Base-by-base conservation (phyloP, 2,113 vertebrate genomes). In the Chaetodon trifascialis region DNA sequence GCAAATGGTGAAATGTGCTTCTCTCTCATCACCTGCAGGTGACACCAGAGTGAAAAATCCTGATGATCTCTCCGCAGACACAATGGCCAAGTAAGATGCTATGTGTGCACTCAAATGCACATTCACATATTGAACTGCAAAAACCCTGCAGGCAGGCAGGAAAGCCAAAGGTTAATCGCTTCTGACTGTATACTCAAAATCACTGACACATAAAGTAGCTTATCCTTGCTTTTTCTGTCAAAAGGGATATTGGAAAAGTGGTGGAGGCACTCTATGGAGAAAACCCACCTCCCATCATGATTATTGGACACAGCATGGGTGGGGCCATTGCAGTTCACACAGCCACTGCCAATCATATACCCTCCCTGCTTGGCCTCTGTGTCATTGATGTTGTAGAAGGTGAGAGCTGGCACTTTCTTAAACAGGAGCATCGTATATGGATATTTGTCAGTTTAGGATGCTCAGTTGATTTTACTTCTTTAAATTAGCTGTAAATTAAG, bases 361-460 rank as follows among this genome's bases (percentile, higher is more conserved):
- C 98, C 0, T 98, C 97, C 10, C 91, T 99, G 75, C 93, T 99
- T 58, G 98, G 97, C 64, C 96, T 99, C 34, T 99, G 98, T 90
- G 97, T 99, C 94, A 99, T 99, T 25, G 98, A 99, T 30, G 98
- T 99, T 0, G 98, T 99, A 51, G 98, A 99, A 96, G 98, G 98
- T 98, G 85, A 92, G 92, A 40, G 25, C 3, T 64, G 5, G 0
- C 0, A 5, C 15, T 11, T 25, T 66, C 15, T 47, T 6, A 1
- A 47, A 38, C 4, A 23, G 11, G 5, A 69, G 4, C 1, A 44
- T 52, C 21, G 36, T 30, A n/a, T 15, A 68, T 51, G 1, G 21
- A 66, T 54, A 30, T 44, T 23, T 40, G 17, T 38, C 21, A 62
- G 16, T 38, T 34, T 46, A n/a, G 17, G 15, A 25, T 12, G 4